Evolutionary conservation across 2,888 invertebrate species (phyloP), one percentile per base, ranked within the genome.

Genomic region (Philereme vetulata): DNA sequence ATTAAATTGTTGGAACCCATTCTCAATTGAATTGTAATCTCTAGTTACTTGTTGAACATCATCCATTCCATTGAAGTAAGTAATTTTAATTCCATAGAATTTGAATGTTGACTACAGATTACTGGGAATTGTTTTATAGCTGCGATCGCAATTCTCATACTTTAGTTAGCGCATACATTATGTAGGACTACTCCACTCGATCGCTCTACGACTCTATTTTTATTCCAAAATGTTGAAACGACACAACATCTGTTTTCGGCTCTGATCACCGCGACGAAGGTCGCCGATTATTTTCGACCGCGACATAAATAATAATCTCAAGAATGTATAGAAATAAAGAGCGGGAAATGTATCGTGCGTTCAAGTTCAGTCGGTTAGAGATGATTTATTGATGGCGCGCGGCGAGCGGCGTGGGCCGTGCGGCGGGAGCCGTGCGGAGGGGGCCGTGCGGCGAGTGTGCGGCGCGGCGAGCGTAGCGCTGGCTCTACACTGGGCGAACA

Each of bases 221-320:
- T 46, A 54, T 50, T 44, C 5, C 32, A n/a, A 43, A 54, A 55
- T 55, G 4, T 51, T 55, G 6, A 51, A 60, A 53, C 54, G 51
- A 36, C n/a, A 21, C 42, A 50, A 51, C 63, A 62, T 63, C 58
- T 64, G 56, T 52, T 57, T 55, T 43, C 38, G 56, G 49, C 61
- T 56, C 50, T 51, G 60, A 59, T 59, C 56, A 38, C 51, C 63
- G 59, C 56, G 56, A 47, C 65, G 64, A 65, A 68, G 68, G 68
- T 68, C 68, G 43, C 46, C 51, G 63, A 50, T 21, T 68, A 66
- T 68, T 65, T 66, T 52, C 38, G 50, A 64, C 58, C 34, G 54
- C 64, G 56, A 68, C 65, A 66, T 64, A 58, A 62, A 66, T 66
- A 59, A 65, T 65, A 56, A 51, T 54, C 54, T 50, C 45, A 33